phyloP scores from a whole-genome alignment of 2,888 invertebrate genomes.

The Pheosia gnoma region DNA sequence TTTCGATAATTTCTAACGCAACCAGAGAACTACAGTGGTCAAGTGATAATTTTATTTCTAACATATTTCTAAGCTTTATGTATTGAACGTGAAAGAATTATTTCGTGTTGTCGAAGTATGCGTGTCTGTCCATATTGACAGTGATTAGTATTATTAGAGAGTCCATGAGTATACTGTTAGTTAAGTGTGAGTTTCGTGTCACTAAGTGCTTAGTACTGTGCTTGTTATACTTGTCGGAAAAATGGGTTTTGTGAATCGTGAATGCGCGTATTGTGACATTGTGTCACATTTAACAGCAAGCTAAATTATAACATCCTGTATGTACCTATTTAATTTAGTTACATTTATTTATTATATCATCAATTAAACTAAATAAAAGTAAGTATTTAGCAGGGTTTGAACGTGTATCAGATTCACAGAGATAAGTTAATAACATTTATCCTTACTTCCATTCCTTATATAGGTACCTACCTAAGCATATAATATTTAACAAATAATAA shows the following conservation, averaged over 20 bases:
- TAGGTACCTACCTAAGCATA: too few species aligned
- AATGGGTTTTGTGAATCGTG: background rate
- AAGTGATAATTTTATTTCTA: background rate
- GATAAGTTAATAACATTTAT: too few species aligned
- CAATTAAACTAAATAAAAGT: too few species aligned
- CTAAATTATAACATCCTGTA: background rate
- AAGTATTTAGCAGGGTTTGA: too few species aligned
- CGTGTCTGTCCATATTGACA: background rate
- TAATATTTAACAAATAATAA: background rate
- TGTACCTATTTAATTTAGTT: too few species aligned
- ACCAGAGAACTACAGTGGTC: background rate
- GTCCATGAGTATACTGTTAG: conserved; percentile 3
- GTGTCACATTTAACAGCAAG: background rate
- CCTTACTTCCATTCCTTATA: too few species aligned
- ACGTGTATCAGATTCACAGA: too few species aligned
- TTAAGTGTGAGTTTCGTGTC: background rate
- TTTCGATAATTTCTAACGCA: background rate
- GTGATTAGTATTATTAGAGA: background rate
- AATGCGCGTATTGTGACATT: background rate
- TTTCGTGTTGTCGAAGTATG: background rate
- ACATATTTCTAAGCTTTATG: background rate
- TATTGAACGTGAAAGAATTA: background rate
- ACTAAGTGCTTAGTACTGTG: background rate
- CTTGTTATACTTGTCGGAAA: background rate
- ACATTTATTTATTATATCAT: too few species aligned